Percentiles rank a stretch among this genome's conserved stretches.
phyloP scores from a whole-genome alignment of 2,888 invertebrate species.

The Laothoe populi region DNA sequence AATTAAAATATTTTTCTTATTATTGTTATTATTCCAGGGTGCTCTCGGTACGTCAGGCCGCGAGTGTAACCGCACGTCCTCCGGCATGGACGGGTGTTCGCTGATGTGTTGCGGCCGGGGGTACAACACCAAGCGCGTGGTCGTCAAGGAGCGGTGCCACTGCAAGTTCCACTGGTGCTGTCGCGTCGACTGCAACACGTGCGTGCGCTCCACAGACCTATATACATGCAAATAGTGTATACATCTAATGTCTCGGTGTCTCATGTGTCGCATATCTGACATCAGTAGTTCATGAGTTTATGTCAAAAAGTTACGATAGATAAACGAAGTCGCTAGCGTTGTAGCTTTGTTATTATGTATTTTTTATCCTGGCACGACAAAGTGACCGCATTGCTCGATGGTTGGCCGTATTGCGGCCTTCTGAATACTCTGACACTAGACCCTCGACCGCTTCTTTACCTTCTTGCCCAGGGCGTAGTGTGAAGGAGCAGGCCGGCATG shows the following conservation, averaged over 20 bases:
- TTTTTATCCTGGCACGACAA: too few relatives aligned
- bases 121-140: slow-evolving; percentile 93
- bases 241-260: background rate
- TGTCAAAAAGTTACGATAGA: too few relatives aligned
- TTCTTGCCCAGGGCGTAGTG: too few relatives aligned
- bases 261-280: background rate
- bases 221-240: slow-evolving; percentile 92
- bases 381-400: too few relatives aligned
- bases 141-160: slow-evolving; percentile 92
- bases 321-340: too few relatives aligned
- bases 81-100: slow-evolving; percentile 93
- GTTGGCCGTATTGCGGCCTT: too few relatives aligned
- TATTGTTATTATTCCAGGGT: slow-evolving; percentile 54
- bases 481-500: too few relatives aligned
- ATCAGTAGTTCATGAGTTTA: too few relatives aligned
- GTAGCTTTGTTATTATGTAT: too few relatives aligned
- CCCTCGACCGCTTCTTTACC: too few relatives aligned
- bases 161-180: slow-evolving; percentile 99
- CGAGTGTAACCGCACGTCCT: slow-evolving; percentile 89
- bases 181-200: slow-evolving; percentile 95
- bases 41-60: slow-evolving; percentile 88
- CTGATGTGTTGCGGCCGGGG: slow-evolving; percentile 97
- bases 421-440: too few relatives aligned
- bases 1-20: background rate
- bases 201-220: slow-evolving; percentile 91